Conservation (phyloP, 2,888 invertebrate genomes). For the Campoplex nolae region DNA sequence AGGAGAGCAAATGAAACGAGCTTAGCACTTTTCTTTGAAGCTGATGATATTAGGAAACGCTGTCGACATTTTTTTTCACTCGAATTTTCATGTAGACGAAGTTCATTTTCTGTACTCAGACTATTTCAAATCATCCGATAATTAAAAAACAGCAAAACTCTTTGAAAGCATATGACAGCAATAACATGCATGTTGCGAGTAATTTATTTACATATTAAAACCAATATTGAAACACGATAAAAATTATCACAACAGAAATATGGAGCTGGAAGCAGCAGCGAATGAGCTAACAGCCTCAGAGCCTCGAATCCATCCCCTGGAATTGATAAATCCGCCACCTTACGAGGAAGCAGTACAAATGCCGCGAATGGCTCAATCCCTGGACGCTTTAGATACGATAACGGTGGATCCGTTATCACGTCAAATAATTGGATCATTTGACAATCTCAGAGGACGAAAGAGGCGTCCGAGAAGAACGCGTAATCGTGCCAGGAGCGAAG, state of each 20-base stretch:
- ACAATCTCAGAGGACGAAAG: conserved; percentile 78
- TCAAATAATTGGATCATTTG: conserved; percentile 78
- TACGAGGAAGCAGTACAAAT: conserved; percentile 92
- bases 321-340: conserved; percentile 89
- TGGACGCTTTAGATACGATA: conserved; percentile 79
- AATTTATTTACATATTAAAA: neutral
- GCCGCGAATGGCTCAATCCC: conserved; percentile 87
- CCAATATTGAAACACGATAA: neutral
- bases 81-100: no score
- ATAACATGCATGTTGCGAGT: no score
- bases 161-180: no score
- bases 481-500: conserved; percentile 79
- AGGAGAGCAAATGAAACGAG: neutral
- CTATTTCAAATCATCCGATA: no score
- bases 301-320: conserved; percentile 86
- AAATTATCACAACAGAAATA: conserved; percentile 68
- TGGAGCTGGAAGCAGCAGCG: conserved; percentile 74
- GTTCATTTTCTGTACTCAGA: no score
- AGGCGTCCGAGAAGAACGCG: conserved; percentile 74
- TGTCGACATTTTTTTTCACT: neutral
- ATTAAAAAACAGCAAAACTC: no score
- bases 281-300: conserved; percentile 81
- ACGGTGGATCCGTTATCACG: conserved; percentile 67
- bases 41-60: neutral
- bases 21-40: neutral